These are phyloP conservation scores for Dromas ardeola DNA, from an alignment of 2,113 vertebrate genomes.

Conservation along the genomic window DNA sequence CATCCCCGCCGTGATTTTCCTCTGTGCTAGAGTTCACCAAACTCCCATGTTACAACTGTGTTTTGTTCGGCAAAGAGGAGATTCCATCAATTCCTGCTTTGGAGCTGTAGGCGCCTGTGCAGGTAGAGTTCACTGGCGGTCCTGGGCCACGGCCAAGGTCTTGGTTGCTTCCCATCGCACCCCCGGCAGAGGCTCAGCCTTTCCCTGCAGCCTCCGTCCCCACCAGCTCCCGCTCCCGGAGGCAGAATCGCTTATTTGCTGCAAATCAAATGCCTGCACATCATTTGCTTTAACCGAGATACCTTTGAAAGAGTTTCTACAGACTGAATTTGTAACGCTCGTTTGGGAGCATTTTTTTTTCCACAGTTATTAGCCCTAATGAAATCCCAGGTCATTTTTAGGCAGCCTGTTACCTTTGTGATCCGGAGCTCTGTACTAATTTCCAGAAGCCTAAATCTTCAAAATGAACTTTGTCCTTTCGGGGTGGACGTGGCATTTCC, in stretches of 20 bases:
- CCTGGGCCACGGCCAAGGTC: neutral
- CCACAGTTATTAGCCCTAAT: neutral
- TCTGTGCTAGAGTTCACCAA: neutral
- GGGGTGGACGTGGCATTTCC: accelerated
- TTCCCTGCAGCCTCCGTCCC: neutral
- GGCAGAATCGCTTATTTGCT: neutral
- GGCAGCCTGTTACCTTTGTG: neutral
- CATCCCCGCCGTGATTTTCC: neutral
- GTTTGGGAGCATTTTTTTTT: neutral
- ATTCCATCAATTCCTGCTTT: neutral
- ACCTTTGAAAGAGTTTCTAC: neutral
- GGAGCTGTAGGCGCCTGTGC: neutral
- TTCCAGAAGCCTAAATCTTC: neutral
- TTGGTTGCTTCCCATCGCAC: accelerated
- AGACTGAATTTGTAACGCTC: neutral
- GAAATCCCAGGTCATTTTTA: constrained; percentile 15
- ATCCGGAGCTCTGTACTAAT: neutral
- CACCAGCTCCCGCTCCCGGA: neutral
- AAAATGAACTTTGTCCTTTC: neutral
- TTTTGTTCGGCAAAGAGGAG: neutral
- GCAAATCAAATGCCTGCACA: neutral
- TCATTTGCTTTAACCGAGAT: neutral
- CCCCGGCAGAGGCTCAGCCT: neutral
- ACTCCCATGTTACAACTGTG: accelerated
- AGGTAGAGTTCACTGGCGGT: neutral